Conservation (phyloP, 2,113 vertebrate genomes). For the Pardalotus punctatus region DNA sequence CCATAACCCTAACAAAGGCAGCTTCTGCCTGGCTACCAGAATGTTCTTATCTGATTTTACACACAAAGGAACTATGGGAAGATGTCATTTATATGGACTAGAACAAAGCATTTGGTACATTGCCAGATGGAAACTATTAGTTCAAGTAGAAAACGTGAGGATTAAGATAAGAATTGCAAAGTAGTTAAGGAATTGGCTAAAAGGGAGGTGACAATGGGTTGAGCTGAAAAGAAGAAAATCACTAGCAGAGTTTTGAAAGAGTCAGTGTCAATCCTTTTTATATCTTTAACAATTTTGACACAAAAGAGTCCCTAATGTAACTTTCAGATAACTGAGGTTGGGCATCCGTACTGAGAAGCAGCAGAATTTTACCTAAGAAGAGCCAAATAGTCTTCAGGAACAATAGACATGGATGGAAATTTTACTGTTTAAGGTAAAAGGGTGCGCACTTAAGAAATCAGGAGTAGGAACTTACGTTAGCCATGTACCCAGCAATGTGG, state of each 20-base stretch:
- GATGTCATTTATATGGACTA: slow-evolving; percentile 43
- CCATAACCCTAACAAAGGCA: slow-evolving; percentile 3
- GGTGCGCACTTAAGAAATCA: background rate
- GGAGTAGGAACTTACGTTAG: background rate
- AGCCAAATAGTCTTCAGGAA: background rate
- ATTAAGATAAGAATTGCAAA: slow-evolving; percentile 60
- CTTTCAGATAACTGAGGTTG: background rate
- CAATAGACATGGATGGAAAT: background rate
- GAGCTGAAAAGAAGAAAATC: slow-evolving; percentile 25
- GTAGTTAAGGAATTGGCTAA: slow-evolving; percentile 35
- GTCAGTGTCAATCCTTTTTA: background rate
- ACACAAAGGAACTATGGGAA: slow-evolving; percentile 45
- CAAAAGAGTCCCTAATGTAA: background rate
- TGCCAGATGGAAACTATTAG: slow-evolving; percentile 55
- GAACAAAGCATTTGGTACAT: slow-evolving; percentile 32
- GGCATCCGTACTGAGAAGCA: background rate
- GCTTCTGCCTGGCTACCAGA: slow-evolving; percentile 20
- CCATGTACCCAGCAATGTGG: background rate
- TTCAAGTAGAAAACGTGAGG: slow-evolving; percentile 53
- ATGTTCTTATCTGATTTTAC: slow-evolving; percentile 43
- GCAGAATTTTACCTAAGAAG: background rate
- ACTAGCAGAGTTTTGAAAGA: background rate
- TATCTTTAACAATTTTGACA: background rate
- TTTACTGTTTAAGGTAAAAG: background rate
- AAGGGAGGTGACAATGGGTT: slow-evolving; percentile 28